Percentiles rank a stretch among this genome's conserved stretches.
Evolutionary conservation across 1,140 invertebrate genomes (phyloP).

Genomic region (Anastatus disparis): DNA sequence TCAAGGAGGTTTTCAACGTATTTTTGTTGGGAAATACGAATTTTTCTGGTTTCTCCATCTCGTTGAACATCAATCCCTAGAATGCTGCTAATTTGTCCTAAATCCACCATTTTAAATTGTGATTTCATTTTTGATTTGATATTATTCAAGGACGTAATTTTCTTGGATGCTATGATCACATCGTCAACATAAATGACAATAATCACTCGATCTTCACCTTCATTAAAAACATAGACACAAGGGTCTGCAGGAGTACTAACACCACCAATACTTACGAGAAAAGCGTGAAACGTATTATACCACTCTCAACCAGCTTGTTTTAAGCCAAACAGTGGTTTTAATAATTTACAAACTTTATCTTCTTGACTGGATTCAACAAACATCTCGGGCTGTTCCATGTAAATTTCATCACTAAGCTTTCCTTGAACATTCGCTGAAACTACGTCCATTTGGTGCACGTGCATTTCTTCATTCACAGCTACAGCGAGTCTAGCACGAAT

Average conservation of each 20-base stretch:
- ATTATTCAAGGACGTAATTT: too few species aligned
- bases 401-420: neutral
- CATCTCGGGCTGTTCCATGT: neutral
- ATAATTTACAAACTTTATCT: neutral
- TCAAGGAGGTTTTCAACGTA: too few species aligned
- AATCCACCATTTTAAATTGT: too few species aligned
- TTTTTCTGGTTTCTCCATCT: too few species aligned
- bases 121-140: too few species aligned
- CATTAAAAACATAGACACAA: neutral
- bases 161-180: neutral
- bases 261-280: neutral
- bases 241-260: neutral
- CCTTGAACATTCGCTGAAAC: neutral
- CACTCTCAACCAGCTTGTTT: neutral
- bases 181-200: neutral
- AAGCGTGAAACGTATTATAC: neutral
- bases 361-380: neutral
- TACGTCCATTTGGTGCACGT: too few species aligned
- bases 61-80: too few species aligned
- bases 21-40: too few species aligned
- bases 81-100: too few species aligned
- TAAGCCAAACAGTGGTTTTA: neutral
- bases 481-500: too few species aligned
- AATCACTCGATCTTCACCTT: too few species aligned
- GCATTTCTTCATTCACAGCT: too few species aligned